A percentile compares a stretch with the other conserved stretches of the same genome.
phyloP scores from a whole-genome alignment of 2,888 invertebrate species.

The Heteropelma amictum region DNA sequence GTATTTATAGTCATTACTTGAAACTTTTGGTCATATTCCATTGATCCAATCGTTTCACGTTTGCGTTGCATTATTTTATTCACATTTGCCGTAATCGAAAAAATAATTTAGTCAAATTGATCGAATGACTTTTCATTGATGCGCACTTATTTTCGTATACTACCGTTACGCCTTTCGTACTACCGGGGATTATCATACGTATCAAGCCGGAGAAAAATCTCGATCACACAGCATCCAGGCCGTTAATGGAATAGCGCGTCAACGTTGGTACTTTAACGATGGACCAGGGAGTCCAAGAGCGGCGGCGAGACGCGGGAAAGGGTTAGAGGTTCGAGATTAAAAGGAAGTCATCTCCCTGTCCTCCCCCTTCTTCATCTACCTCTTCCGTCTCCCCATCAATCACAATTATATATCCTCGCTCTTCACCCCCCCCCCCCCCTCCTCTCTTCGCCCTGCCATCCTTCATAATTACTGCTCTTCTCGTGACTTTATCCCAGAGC shows the following conservation, averaged over 20 bases:
- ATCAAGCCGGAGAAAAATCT: conserved; percentile 23
- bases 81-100: too few species aligned
- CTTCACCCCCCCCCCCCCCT: conserved; percentile 75
- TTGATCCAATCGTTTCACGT: too few species aligned
- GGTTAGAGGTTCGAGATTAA: conserved; percentile 76
- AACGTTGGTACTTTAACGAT: conserved; percentile 48
- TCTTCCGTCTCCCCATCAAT: conserved; percentile 75
- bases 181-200: too few species aligned
- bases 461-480: conserved; percentile 75
- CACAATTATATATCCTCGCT: conserved; percentile 75
- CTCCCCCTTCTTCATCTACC: conserved; percentile 51
- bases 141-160: background rate
- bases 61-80: too few species aligned
- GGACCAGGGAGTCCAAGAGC: conserved; percentile 47
- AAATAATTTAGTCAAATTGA: background rate
- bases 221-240: conserved; percentile 21
- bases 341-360: conserved; percentile 76
- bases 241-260: conserved; percentile 67
- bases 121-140: background rate
- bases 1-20: too few species aligned
- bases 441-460: conserved; percentile 71
- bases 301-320: conserved; percentile 69
- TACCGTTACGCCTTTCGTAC: background rate
- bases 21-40: too few species aligned
- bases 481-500: conserved; percentile 73